These are phyloP conservation scores for Tenodera sinensis DNA, from an alignment of 2,888 invertebrate species.

Conservation along the genomic window DNA sequence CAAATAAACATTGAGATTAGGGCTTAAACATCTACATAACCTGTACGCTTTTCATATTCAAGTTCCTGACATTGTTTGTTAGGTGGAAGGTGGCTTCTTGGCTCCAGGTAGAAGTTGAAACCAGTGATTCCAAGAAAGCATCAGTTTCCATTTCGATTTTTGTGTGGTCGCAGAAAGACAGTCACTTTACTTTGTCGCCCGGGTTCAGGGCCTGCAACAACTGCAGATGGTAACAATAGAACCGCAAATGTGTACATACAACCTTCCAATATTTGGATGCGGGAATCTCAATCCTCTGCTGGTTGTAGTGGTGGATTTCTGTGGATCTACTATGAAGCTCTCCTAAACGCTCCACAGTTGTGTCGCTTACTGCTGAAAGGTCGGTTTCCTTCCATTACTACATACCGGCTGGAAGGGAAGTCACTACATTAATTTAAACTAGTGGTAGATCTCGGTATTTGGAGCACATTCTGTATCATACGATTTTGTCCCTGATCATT, in stretches of 20 bases:
- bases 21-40: not conserved
- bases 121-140: not conserved
- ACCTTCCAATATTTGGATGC: not conserved
- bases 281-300: not conserved
- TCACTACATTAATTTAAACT: too few species aligned
- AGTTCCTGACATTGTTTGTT: not conserved
- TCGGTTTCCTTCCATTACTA: too few species aligned
- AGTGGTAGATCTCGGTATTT: too few species aligned
- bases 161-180: not conserved
- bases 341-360: not conserved
- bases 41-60: not conserved
- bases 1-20: not conserved
- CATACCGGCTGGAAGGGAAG: too few species aligned
- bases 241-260: slow-evolving; percentile 12
- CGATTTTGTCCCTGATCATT: too few species aligned
- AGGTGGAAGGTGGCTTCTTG: not conserved
- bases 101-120: too few species aligned
- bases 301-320: slow-evolving; percentile 11
- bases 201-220: not conserved
- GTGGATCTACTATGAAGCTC: not conserved
- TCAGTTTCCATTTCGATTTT: not conserved
- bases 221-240: not conserved
- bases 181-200: not conserved
- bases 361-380: not conserved
- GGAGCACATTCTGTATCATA: too few species aligned